Percentiles rank a stretch among this genome's conserved stretches.
Conservation (phyloP, 2,888 invertebrate species). For the Laothoe populi region DNA sequence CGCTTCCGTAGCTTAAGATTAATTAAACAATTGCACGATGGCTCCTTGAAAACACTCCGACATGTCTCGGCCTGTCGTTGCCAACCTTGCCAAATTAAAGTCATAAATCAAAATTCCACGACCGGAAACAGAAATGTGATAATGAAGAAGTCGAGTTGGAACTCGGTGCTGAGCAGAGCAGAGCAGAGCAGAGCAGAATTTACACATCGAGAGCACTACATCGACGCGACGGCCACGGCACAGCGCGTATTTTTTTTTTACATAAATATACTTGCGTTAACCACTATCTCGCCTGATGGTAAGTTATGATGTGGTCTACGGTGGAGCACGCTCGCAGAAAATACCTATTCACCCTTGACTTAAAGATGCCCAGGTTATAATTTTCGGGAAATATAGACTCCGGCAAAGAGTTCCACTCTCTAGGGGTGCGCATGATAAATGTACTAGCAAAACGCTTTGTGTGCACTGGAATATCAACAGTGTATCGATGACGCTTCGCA, state of each 20-base stretch:
- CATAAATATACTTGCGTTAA: too few species aligned
- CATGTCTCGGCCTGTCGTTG: constrained; percentile 83
- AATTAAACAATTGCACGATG: constrained; percentile 85
- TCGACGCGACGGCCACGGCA: neutral
- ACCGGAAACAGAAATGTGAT: constrained; percentile 80
- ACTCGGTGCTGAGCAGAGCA: constrained; percentile 33
- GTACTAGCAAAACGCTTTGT: too few species aligned
- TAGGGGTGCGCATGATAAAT: too few species aligned
- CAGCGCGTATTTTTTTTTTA: constrained; percentile 46
- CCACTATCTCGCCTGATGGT: too few species aligned
- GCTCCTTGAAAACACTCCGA: constrained; percentile 84
- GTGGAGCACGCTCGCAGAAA: too few species aligned
- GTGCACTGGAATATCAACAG: too few species aligned
- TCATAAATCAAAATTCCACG: constrained; percentile 81
- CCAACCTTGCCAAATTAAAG: constrained; percentile 84
- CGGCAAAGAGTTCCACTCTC: too few species aligned
- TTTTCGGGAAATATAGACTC: too few species aligned
- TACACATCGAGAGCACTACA: neutral
- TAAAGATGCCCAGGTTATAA: too few species aligned
- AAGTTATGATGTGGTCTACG: too few species aligned
- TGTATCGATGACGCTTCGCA: too few species aligned
- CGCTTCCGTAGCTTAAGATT: constrained; percentile 78
- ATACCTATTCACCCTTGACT: too few species aligned
- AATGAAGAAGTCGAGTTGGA: constrained; percentile 70
- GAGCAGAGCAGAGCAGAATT: constrained; percentile 6